Evolutionary conservation across 2,888 invertebrate genomes (phyloP).

Genomic region (Lepeophtheirus nordmannii): DNA sequence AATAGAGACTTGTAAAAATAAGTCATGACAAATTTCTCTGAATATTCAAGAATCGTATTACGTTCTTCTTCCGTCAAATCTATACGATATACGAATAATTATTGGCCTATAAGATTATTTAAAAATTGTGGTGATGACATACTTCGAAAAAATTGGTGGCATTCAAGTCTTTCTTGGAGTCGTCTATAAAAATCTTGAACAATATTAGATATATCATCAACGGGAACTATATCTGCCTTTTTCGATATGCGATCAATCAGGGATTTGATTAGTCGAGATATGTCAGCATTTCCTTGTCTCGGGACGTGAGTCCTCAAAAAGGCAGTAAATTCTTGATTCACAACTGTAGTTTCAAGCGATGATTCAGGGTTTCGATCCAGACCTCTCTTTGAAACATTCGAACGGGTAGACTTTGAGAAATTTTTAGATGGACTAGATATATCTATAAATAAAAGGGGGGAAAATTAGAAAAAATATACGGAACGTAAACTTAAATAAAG

Average conservation of each 20-base stretch:
- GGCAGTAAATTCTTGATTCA: neutral
- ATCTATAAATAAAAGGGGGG: too few relatives aligned
- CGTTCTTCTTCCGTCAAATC: slow-evolving; percentile 53
- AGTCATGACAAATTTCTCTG: slow-evolving; percentile 84
- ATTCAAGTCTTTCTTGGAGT: slow-evolving; percentile 54
- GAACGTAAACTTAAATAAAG: too few relatives aligned
- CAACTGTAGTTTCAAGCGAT: neutral
- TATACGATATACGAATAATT: slow-evolving; percentile 30
- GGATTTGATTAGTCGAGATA: neutral
- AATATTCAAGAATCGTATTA: slow-evolving; percentile 72
- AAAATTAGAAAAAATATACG: too few relatives aligned
- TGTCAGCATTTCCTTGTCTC: neutral
- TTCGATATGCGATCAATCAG: slow-evolving; percentile 34
- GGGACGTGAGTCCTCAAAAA: neutral
- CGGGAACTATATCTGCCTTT: slow-evolving; percentile 35
- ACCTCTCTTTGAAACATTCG: too few relatives aligned
- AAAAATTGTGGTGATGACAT: neutral
- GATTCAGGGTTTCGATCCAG: neutral
- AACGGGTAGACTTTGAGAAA: too few relatives aligned
- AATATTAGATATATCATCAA: slow-evolving; percentile 73
- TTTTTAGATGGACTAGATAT: too few relatives aligned
- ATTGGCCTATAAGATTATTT: neutral
- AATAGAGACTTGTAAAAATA: slow-evolving; percentile 71
- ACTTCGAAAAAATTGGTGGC: slow-evolving; percentile 44
- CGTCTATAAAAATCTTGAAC: slow-evolving; percentile 79